Conservation (phyloP, 2,797 vertebrate species). For the Hydrophis major region DNA sequence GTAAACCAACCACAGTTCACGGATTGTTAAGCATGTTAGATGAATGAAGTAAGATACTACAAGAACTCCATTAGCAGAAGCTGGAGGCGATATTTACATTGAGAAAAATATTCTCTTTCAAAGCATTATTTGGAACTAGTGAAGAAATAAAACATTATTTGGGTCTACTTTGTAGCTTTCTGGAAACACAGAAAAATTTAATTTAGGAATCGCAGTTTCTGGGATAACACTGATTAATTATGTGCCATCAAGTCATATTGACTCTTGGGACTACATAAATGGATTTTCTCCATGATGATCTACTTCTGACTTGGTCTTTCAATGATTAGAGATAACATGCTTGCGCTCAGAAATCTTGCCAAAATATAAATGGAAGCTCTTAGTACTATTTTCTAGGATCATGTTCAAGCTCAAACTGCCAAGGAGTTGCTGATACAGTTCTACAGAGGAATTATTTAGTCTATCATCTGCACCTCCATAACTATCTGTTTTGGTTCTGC, state of each 20-base stretch:
- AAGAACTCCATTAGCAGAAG: not conserved
- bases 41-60: not conserved
- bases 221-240: not conserved
- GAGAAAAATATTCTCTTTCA: not conserved
- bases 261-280: not conserved
- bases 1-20: slow-evolving; percentile 20
- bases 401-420: too few species aligned
- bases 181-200: not conserved
- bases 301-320: not conserved
- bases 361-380: not conserved
- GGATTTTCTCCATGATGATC: not conserved
- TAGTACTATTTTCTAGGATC: not conserved
- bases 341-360: not conserved
- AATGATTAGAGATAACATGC: not conserved
- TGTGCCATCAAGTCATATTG: not conserved
- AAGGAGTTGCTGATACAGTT: too few species aligned
- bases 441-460: too few species aligned
- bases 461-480: too few species aligned
- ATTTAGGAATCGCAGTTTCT: not conserved
- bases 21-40: slow-evolving; percentile 24
- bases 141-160: not conserved
- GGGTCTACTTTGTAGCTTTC: not conserved
- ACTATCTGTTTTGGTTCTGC: too few species aligned
- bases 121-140: not conserved
- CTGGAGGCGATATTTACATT: not conserved